Evolutionary conservation across 2,888 invertebrate genomes (phyloP).

Genomic region (Drosophila acutilabella): DNA sequence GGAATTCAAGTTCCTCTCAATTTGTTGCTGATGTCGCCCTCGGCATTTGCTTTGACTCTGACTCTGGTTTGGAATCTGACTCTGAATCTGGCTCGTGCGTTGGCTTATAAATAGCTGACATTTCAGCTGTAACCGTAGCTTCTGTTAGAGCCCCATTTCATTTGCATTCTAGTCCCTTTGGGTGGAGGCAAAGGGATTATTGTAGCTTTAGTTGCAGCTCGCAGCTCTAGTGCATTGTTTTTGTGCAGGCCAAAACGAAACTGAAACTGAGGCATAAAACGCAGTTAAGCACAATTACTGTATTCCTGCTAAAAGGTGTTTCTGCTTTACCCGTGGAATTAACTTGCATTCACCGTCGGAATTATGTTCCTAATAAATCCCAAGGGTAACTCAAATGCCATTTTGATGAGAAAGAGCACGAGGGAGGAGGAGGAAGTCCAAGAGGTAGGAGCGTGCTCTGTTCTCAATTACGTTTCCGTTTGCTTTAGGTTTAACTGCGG

Average conservation of each 20-base stretch:
- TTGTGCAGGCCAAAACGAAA: conserved; percentile 13
- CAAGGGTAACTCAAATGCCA: conserved; percentile 3
- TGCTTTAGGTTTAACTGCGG: not conserved
- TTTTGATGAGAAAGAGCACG: not conserved
- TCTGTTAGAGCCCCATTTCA: conserved; percentile 39
- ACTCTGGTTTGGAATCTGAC: not conserved
- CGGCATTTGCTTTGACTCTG: not conserved
- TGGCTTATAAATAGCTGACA: conserved; percentile 49
- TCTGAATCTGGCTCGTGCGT: conserved; percentile 1
- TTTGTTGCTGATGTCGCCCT: conserved; percentile 12
- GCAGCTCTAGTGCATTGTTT: conserved; percentile 6
- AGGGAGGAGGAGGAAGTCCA: not conserved
- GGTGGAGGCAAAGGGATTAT: conserved; percentile 30
- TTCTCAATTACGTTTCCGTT: not conserved
- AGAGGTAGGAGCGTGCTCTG: not conserved
- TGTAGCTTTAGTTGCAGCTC: conserved; percentile 42
- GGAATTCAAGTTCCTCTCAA: conserved; percentile 23
- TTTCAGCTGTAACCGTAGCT: conserved; percentile 29
- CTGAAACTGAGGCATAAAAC: conserved; percentile 42
- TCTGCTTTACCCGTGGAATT: conserved; percentile 11
- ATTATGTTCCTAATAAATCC: conserved; percentile 16
- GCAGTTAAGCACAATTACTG: conserved; percentile 2
- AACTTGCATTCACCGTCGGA: conserved; percentile 15
- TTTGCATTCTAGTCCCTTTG: conserved; percentile 52
- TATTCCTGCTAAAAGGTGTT: not conserved